Evolutionary conservation across 2,888 invertebrate genomes (phyloP).

Genomic region (Scaptomyza reducta): DNA sequence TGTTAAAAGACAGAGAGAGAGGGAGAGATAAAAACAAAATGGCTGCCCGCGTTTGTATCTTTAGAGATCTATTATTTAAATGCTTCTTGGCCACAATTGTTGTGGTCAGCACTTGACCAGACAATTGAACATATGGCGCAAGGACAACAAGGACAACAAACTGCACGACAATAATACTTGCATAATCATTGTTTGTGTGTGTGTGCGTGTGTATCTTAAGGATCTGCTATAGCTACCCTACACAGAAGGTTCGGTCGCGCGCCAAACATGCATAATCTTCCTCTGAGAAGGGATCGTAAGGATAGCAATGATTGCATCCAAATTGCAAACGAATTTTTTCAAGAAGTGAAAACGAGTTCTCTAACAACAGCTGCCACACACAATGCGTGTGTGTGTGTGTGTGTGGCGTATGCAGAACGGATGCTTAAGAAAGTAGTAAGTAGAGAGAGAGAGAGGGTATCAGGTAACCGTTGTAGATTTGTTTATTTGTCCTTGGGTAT

Average conservation of each 20-base stretch:
- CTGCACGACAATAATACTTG: slow-evolving; percentile 47
- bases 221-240: slow-evolving; percentile 39
- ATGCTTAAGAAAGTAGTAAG: slow-evolving; percentile 17
- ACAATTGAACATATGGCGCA: slow-evolving; percentile 47
- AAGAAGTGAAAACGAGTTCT: slow-evolving; percentile 35
- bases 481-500: slow-evolving; percentile 52
- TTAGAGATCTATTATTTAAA: slow-evolving; percentile 4
- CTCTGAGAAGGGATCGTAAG: slow-evolving; percentile 49
- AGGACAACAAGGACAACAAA: slow-evolving; percentile 14
- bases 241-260: slow-evolving; percentile 37
- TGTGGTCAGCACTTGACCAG: slow-evolving; percentile 67
- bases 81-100: slow-evolving; percentile 31
- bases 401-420: slow-evolving; percentile 57
- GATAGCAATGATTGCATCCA: slow-evolving; percentile 57
- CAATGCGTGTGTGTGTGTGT: slow-evolving; percentile 7
- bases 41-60: slow-evolving; percentile 24
- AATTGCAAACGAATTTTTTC: slow-evolving; percentile 58
- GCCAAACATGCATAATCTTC: slow-evolving; percentile 69
- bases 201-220: not conserved
- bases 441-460: slow-evolving; percentile 31
- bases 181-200: slow-evolving; percentile 55
- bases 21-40: slow-evolving; percentile 31
- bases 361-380: slow-evolving; percentile 53
- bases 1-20: no score
- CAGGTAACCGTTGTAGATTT: slow-evolving; percentile 50